Evolutionary conservation across 2,888 invertebrate genomes (phyloP).

Genomic region (Ophion ellenae): DNA sequence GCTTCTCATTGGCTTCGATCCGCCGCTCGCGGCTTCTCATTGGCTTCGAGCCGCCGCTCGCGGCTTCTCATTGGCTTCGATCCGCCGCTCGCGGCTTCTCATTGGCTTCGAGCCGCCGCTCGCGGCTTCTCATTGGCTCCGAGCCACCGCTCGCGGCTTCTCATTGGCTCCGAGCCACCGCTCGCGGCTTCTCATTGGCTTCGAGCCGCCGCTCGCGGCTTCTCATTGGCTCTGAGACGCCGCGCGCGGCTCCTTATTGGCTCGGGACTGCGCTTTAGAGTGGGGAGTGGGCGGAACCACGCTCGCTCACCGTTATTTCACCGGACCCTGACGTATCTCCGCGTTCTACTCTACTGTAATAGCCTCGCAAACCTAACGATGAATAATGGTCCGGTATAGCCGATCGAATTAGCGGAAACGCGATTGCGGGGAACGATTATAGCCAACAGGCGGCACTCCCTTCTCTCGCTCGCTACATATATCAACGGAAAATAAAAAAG

Average conservation of each 20-base stretch:
- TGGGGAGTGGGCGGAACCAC: not conserved
- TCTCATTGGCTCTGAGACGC: too few relatives aligned
- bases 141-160: too few relatives aligned
- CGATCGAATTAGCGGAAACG: constrained; percentile 62
- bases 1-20: too few relatives aligned
- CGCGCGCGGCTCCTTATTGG: not conserved
- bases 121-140: too few relatives aligned
- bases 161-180: too few relatives aligned
- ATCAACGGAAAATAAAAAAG: not conserved
- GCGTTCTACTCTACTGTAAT: constrained; percentile 30
- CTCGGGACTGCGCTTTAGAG: not conserved
- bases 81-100: too few relatives aligned
- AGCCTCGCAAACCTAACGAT: constrained; percentile 45
- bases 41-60: too few relatives aligned
- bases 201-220: too few relatives aligned
- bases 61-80: too few relatives aligned
- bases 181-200: too few relatives aligned
- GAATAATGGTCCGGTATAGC: constrained; percentile 57
- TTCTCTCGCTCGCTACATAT: constrained; percentile 21
- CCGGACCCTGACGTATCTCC: not conserved
- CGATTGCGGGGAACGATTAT: constrained; percentile 63
- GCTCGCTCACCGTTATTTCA: constrained; percentile 1
- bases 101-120: too few relatives aligned
- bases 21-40: too few relatives aligned
- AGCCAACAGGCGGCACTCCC: constrained; percentile 58